A percentile compares a stretch with the other conserved stretches of the same genome.
These are phyloP conservation scores for Diadophis punctatus DNA, from an alignment of 2,113 vertebrate genomes.

Conservation along the genomic window DNA sequence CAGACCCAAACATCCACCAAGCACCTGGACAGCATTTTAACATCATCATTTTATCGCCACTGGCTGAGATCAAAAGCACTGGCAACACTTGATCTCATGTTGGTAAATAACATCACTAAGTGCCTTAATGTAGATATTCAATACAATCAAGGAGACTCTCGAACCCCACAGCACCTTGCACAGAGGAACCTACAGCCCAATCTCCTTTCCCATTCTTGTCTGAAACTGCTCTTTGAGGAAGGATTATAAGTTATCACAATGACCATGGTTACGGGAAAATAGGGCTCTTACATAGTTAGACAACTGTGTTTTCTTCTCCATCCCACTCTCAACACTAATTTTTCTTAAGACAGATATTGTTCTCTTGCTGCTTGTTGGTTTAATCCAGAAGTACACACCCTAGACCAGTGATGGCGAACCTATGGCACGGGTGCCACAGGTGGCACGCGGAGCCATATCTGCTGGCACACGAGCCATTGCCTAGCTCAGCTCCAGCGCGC, in stretches of 20 bases:
- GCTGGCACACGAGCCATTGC: no score
- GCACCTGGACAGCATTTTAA: background rate
- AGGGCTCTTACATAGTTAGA: background rate
- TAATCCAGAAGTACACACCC: background rate
- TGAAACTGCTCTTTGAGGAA: background rate
- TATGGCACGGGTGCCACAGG: no score
- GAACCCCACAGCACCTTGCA: background rate
- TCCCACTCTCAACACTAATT: background rate
- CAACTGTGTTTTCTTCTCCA: background rate
- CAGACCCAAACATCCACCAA: background rate
- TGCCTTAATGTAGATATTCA: background rate
- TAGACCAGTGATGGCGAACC: no score
- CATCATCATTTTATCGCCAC: background rate
- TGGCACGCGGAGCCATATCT: no score
- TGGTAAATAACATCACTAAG: background rate
- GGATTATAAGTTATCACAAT: background rate
- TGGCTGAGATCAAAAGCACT: background rate
- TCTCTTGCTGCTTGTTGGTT: background rate
- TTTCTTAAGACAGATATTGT: background rate
- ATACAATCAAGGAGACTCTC: background rate
- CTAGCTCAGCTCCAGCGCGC: no score
- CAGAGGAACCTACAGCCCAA: no score
- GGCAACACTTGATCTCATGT: background rate
- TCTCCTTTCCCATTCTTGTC: background rate
- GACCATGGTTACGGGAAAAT: background rate